Evolutionary conservation across 2,113 vertebrate species (phyloP).

Genomic region (Triplophysa tibetana): DNA sequence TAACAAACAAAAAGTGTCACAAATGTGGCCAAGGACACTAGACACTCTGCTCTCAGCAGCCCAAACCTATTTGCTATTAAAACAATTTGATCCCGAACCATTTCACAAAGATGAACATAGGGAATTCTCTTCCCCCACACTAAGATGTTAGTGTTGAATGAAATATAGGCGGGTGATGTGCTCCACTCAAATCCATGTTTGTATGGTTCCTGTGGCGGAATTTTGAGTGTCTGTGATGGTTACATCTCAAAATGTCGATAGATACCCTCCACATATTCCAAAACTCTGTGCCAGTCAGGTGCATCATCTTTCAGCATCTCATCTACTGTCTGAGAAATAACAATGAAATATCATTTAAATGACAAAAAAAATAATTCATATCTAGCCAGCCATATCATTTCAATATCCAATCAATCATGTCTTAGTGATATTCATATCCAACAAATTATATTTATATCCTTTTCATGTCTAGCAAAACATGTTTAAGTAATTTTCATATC

Average conservation of each 20-base stretch:
- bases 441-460: no score
- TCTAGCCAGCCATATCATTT: background rate
- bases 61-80: background rate
- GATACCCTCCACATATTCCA: constrained; percentile 79
- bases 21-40: background rate
- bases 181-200: background rate
- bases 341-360: background rate
- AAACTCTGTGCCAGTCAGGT: constrained; percentile 80
- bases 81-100: background rate
- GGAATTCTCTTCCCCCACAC: background rate
- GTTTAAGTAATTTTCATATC: no score
- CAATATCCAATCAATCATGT: background rate
- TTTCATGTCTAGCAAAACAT: background rate
- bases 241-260: constrained; percentile 79
- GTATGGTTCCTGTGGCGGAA: background rate
- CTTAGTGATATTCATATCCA: background rate
- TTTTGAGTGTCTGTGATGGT: constrained; percentile 1
- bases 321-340: constrained; percentile 68
- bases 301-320: constrained; percentile 76
- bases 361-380: background rate
- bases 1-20: constrained; percentile 14
- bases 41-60: background rate
- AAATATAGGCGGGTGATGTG: background rate
- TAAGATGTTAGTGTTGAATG: background rate
- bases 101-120: background rate